Conservation (phyloP, 1,140 invertebrate genomes). For the Thalassaphorura encarpata region DNA sequence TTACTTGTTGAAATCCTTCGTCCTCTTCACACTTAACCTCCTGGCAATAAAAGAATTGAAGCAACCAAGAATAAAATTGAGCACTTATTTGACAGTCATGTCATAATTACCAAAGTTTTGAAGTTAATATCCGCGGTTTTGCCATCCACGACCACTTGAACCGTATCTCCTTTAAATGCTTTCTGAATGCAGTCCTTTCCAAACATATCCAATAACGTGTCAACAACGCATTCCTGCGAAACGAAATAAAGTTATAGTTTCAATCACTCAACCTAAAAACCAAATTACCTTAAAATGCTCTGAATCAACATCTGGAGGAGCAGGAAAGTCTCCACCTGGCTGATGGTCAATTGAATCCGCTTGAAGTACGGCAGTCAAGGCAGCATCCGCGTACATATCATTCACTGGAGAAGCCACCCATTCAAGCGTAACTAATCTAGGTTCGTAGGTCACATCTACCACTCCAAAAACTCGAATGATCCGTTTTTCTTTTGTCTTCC, state of each 20-base stretch:
- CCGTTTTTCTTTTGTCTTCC: constrained; percentile 49
- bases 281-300: constrained; percentile 67
- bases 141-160: constrained; percentile 73
- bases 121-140: constrained; percentile 80
- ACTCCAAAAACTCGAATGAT: constrained; percentile 59
- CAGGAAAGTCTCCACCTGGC: constrained; percentile 49
- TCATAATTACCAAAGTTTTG: constrained; percentile 57
- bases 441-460: constrained; percentile 72
- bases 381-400: constrained; percentile 96
- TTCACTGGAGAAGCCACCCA: constrained; percentile 91
- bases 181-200: constrained; percentile 89
- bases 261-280: background rate
- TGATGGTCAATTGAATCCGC: constrained; percentile 53
- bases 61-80: background rate
- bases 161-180: constrained; percentile 80
- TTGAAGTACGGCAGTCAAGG: constrained; percentile 70
- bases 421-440: constrained; percentile 73
- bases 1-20: constrained; percentile 67
- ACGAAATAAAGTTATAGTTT: constrained; percentile 31
- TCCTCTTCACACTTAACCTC: constrained; percentile 71
- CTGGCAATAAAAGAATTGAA: no score
- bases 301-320: constrained; percentile 55
- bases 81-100: background rate
- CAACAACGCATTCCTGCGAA: constrained; percentile 77
- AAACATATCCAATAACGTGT: constrained; percentile 91